Conservation (phyloP, 2,888 invertebrate species). For the Dione vanillae region DNA sequence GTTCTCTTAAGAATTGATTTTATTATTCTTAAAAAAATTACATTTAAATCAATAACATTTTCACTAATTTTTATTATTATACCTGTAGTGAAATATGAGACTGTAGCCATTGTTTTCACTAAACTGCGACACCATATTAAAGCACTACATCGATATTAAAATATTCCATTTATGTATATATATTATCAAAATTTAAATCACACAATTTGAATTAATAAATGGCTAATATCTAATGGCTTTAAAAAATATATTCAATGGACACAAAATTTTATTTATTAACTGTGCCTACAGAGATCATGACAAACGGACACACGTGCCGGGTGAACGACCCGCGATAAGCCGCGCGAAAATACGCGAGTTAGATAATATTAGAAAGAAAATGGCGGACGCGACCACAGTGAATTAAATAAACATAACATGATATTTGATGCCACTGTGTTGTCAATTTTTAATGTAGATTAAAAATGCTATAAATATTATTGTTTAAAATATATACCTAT, state of each 20-base stretch:
- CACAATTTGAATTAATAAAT: not conserved
- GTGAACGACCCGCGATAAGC: conserved; percentile 74
- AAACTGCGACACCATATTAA: no score
- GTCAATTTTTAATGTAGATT: not conserved
- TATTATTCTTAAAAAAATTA: no score
- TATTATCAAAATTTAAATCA: not conserved
- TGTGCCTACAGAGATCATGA: conserved; percentile 43
- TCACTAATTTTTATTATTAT: no score
- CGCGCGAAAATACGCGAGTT: conserved; percentile 74
- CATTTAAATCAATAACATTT: no score
- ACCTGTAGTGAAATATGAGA: no score
- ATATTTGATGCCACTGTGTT: conserved; percentile 16
- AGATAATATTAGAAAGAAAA: conserved; percentile 80
- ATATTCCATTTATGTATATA: no score
- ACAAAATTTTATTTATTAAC: conserved; percentile 33
- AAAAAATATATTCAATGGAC: conserved; percentile 18
- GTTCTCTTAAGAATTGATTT: not conserved
- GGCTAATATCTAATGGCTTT: not conserved
- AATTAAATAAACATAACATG: conserved; percentile 23
- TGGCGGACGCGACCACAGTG: conserved; percentile 59
- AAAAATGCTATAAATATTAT: not conserved
- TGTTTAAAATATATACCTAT: no score
- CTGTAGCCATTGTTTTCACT: no score
- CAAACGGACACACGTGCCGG: conserved; percentile 52
- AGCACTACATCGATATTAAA: no score